A percentile compares a stretch with the other conserved stretches of the same genome.
These are phyloP conservation scores for Tetragonula clypearis DNA, from an alignment of 1,140 invertebrate species.

Conservation along the genomic window DNA sequence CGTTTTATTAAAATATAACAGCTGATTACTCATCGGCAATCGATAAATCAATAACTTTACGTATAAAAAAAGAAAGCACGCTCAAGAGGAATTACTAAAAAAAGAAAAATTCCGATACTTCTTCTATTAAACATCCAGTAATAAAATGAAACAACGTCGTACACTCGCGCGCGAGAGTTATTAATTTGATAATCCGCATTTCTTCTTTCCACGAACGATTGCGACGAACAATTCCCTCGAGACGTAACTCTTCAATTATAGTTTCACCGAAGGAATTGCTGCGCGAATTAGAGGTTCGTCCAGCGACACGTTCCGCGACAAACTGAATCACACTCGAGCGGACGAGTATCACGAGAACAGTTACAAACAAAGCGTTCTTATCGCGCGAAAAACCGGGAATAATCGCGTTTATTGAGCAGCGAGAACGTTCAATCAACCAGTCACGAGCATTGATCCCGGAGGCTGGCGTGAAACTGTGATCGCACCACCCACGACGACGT, in stretches of 20 bases:
- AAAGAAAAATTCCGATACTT: neutral
- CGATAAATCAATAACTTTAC: neutral
- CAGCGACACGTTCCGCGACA: neutral
- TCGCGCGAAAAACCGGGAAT: neutral
- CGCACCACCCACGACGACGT: slow-evolving; percentile 42
- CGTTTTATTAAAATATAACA: neutral
- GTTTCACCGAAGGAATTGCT: neutral
- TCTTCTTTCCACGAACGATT: neutral
- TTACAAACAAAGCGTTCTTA: neutral
- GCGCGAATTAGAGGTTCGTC: neutral
- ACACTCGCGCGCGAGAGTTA: neutral
- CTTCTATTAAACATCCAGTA: neutral
- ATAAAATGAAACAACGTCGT: neutral
- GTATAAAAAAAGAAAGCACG: neutral
- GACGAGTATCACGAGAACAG: neutral
- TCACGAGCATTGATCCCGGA: slow-evolving; percentile 34
- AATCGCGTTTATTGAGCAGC: slow-evolving; percentile 17
- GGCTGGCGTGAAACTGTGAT: neutral
- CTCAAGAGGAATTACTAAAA: neutral
- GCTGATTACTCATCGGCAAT: neutral
- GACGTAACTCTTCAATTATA: neutral
- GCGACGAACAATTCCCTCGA: neutral
- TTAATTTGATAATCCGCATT: neutral
- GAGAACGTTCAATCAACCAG: slow-evolving; percentile 3
- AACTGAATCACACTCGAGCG: slow-evolving; percentile 17